Conservation (phyloP, 2,888 invertebrate species). For the Phalangium opilio region DNA sequence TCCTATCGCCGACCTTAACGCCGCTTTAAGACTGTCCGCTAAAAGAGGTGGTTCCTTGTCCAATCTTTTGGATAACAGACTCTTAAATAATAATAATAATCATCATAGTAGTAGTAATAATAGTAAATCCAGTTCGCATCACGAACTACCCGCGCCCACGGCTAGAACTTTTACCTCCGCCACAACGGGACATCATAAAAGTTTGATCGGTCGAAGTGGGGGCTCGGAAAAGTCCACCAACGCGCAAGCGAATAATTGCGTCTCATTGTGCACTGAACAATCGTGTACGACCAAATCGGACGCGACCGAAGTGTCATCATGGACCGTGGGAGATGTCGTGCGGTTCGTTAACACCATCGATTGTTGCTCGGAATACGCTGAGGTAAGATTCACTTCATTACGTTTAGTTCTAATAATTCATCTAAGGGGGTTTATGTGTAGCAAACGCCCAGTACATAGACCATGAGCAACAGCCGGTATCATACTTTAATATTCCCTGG, state of each 20-base stretch:
- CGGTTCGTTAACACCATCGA: slow-evolving; percentile 73
- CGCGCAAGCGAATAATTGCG: slow-evolving; percentile 12
- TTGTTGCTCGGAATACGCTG: slow-evolving; percentile 76
- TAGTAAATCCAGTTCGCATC: neutral
- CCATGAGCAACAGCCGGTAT: no score
- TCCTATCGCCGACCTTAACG: neutral
- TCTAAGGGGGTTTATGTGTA: no score
- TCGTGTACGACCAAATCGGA: slow-evolving; percentile 18
- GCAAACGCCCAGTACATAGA: no score
- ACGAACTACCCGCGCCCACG: neutral
- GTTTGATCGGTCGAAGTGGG: slow-evolving; percentile 1
- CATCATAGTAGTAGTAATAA: slow-evolving; percentile 6
- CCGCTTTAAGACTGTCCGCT: slow-evolving; percentile 4
- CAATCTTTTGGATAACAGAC: slow-evolving; percentile 10
- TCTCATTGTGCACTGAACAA: slow-evolving; percentile 21
- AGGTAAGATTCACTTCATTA: slow-evolving; percentile 44
- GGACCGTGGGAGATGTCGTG: slow-evolving; percentile 82
- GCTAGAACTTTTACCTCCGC: slow-evolving; percentile 4
- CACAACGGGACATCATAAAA: neutral
- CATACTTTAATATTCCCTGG: no score
- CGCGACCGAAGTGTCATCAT: slow-evolving; percentile 32
- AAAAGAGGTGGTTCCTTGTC: slow-evolving; percentile 10
- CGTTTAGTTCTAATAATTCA: neutral
- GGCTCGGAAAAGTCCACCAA: slow-evolving; percentile 8
- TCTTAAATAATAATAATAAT: neutral